Base-by-base conservation (phyloP, 2,797 vertebrate species). In the Sebastes diaconus region DNA sequence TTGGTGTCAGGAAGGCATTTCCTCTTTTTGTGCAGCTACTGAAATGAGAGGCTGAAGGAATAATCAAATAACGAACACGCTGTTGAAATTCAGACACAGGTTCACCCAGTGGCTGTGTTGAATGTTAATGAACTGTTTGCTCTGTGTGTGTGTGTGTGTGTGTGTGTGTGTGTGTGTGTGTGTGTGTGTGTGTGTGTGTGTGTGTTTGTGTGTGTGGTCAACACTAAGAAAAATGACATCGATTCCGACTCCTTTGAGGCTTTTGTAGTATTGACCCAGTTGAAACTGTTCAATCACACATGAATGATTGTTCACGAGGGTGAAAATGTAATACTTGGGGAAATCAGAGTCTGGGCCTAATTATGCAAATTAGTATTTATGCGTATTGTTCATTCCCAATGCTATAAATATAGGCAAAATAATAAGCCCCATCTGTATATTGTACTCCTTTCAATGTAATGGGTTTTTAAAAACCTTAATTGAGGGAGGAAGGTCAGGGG, bases 61-160 rank as follows among this genome's bases (percentile, higher is more conserved):
- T 86, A 81, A 91, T 84, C 60, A 84, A 90, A 88, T 83, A 81
- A 81, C 52, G 14, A 83, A 83, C 84, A 90, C 79, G 79, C 80
- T 84, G 80, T 78, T 83, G 75, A 81, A 84, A 83, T 86, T 88
- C 83, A 86, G 67, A 83, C 46, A 39, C 77, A 79, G 86, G 75
- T 90, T 87, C 60, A 68, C 81, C 89, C 84, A 52, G 18, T 75
- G 89, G 84, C 83, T 70, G 57, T 88, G 83, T 77, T 81, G 85
- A 91, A 93, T 93, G 84, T 85, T 84, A 92, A 90, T 82, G 79
- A 57, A 3, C 30, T 71, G 75, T 85, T 76, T 89, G 75, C 54
- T 75, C 32, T 73, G 25, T 77, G 64, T 66, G 22, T 69, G 29
- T 54, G 29, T 22, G 61, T 52, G 22, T 61, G 22, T 73, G 32